These are phyloP conservation scores for Sinonovacula constricta DNA, from an alignment of 1,140 invertebrate genomes.

Conservation along the genomic window DNA sequence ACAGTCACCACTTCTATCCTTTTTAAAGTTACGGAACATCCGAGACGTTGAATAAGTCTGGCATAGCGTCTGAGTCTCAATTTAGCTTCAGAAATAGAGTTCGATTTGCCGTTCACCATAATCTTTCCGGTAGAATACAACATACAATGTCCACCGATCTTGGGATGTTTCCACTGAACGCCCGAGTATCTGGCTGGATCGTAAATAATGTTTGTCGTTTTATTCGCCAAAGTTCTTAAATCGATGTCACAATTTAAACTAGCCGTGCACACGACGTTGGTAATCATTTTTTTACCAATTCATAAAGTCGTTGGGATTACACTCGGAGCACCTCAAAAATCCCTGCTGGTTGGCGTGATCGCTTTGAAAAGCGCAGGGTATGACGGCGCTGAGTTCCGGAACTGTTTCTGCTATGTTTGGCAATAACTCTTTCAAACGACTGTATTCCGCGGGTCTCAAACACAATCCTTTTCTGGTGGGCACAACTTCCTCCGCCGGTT, in stretches of 20 bases:
- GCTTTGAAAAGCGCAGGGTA: no score
- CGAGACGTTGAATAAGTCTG: constrained; percentile 1
- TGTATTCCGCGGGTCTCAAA: no score
- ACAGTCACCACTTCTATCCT: constrained; percentile 3
- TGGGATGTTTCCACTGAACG: not conserved
- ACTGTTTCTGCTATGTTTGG: no score
- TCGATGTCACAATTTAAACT: not conserved
- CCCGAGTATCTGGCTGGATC: not conserved
- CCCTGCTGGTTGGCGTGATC: no score
- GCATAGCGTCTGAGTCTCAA: constrained; percentile 10
- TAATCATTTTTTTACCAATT: no score
- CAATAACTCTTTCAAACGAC: no score
- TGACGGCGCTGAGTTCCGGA: no score
- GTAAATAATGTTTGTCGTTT: not conserved
- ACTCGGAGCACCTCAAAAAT: no score
- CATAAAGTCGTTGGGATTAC: no score
- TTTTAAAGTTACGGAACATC: not conserved
- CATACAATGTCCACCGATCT: constrained; percentile 26
- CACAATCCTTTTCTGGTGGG: no score
- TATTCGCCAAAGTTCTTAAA: not conserved
- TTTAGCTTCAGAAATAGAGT: not conserved
- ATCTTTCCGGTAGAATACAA: constrained; percentile 7
- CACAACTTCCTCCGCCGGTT: no score
- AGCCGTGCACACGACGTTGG: not conserved
- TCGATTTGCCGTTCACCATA: not conserved